Conservation (phyloP, 2,113 vertebrate species). For the Oncorhynchus masou region DNA sequence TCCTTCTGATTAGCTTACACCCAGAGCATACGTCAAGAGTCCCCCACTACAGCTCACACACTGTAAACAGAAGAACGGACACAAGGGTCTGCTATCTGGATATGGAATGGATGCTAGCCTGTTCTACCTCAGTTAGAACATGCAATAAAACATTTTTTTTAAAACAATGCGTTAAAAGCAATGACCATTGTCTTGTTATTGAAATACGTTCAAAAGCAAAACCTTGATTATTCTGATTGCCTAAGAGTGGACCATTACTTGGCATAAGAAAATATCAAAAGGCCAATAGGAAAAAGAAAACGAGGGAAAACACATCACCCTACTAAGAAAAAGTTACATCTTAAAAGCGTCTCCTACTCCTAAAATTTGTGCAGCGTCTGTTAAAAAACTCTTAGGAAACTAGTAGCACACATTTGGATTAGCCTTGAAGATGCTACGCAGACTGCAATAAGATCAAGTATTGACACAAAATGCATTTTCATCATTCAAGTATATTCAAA, state of each 20-base stretch:
- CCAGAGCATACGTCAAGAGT: not conserved
- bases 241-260: slow-evolving; percentile 48
- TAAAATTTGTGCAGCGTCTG: slow-evolving; percentile 71
- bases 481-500: slow-evolving; percentile 56
- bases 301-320: not conserved
- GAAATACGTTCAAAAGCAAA: slow-evolving; percentile 33
- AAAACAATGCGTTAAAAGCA: slow-evolving; percentile 5
- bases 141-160: slow-evolving; percentile 1
- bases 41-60: slow-evolving; percentile 18
- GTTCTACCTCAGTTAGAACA: slow-evolving; percentile 4
- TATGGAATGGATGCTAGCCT: slow-evolving; percentile 44
- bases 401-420: slow-evolving; percentile 61
- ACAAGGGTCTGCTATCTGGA: slow-evolving; percentile 6
- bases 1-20: slow-evolving; percentile 15
- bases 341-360: slow-evolving; percentile 49
- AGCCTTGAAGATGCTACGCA: slow-evolving; percentile 64
- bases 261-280: slow-evolving; percentile 52
- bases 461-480: slow-evolving; percentile 70
- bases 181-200: slow-evolving; percentile 9
- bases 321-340: slow-evolving; percentile 13
- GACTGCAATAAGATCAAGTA: slow-evolving; percentile 71
- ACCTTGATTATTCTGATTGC: slow-evolving; percentile 29
- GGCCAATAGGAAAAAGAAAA: slow-evolving; percentile 30
- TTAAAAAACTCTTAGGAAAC: slow-evolving; percentile 51
- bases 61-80: slow-evolving; percentile 32